Base-by-base conservation (phyloP, 2,888 invertebrate genomes). In the Oxyscelio sp. region DNA sequence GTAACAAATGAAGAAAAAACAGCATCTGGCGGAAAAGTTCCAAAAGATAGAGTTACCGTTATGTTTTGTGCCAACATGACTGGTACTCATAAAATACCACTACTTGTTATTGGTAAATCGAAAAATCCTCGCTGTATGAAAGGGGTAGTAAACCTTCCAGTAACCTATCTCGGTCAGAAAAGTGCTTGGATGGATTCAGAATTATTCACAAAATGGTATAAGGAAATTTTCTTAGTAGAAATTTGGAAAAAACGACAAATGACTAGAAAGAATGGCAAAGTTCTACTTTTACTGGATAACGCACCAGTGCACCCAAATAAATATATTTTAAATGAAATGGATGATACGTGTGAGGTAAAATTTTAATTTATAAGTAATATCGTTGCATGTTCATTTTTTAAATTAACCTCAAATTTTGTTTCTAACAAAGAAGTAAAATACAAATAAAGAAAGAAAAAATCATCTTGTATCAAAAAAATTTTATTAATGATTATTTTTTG, bases 31-130 rank as follows among this genome's bases (percentile, higher is more conserved):
- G 71, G 61, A 43, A 90, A 90, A 86, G 66, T 81, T 1, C 70
- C 74, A 13, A 90, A 89, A 79, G 89, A 89, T 15, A 48, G 88
- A 45, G 83, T 91, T 0, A 90, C 89, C 21, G 65, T 88, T 6
- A 86, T 91, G 86, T 66, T 84, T 8, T 91, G 90, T 65, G 83
- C 89, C 4, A 91, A 90, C 79, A 86, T 87, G 17, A 66, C 82
- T 61, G 90, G 90, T 5, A 87, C 85, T n/a, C 89, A 91, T 66
- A 90, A 85, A 85, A 65, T 91, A 8, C 86, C 87, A 9, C 73
- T 91, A 59, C 70, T 91, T 40, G 58, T 91, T 4, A 87, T 92
- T 68, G 89, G 90, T 0, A 91, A 91, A 85, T 85, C 88, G 13
- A 87, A 88, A 70, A 90, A 89, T 21, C 88, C 90, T 22, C 70